phyloP scores from a whole-genome alignment of 2,113 vertebrate species.

The Craseonycteris thonglongyai region DNA sequence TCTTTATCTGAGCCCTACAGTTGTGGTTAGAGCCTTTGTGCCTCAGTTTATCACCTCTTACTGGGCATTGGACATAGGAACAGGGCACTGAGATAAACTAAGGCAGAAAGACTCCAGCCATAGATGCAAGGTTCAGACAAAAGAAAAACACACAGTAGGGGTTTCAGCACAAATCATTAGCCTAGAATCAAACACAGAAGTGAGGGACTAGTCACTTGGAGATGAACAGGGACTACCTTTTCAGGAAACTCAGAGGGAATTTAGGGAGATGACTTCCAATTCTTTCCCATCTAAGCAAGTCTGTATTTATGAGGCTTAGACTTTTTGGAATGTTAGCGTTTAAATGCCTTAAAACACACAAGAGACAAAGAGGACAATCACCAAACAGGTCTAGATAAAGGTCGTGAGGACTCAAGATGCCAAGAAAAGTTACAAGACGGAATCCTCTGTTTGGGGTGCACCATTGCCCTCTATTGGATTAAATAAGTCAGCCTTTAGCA shows the following conservation, averaged over 20 bases:
- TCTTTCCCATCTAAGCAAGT: neutral
- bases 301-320: constrained; percentile 18
- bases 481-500: constrained; percentile 17
- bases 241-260: neutral
- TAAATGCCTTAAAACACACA: constrained; percentile 18
- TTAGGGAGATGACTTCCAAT: neutral
- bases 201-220: neutral
- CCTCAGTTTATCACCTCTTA: neutral
- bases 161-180: neutral
- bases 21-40: neutral
- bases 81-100: neutral
- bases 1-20: neutral
- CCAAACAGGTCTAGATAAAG: constrained; percentile 13
- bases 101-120: neutral
- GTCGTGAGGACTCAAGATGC: neutral
- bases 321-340: constrained; percentile 9
- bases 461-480: constrained; percentile 42
- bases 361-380: neutral
- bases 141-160: neutral
- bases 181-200: neutral
- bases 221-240: neutral
- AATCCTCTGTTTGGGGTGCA: neutral
- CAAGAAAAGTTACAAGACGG: neutral
- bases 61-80: neutral
- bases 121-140: neutral